Base-by-base conservation (phyloP, 2,797 vertebrate genomes). In the Aotus griseimembra region DNA sequence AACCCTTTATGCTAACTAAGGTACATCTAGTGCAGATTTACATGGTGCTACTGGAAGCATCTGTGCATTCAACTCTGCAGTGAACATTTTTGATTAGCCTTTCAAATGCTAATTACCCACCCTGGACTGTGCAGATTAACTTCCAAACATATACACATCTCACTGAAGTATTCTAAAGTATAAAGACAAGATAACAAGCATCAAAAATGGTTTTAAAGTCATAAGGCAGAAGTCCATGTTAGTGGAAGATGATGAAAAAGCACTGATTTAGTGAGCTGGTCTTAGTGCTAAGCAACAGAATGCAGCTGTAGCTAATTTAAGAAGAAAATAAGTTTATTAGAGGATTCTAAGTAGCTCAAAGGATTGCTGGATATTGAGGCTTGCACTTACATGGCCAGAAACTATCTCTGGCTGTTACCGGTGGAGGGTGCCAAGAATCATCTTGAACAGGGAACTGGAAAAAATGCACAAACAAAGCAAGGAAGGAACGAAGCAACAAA, bases 101-200 rank as follows among this genome's bases (percentile, higher is more conserved):
- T 97, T 97, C 94, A 90, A 94, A 96, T 94, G 89, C 70, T 92
- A 96, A 96, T 95, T 55, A 96, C 12, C 13, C 50, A 83, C 33
- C 19, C 44, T 64, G 7, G 50, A 92, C 19, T 76, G 20, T 79
- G 48, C 64, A 97, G 44, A 93, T 90, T 88, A 91, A 82, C 33
- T 58, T 89, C 90, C 72, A 96, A 94, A 84, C 17, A 44, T 44
- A 92, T 26, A 81, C 70, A 87, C 36, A 44, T 73, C 75, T 88
- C 73, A 89, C 24, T 55, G 64, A 95, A 97, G 81, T 96, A 91
- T 72, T 90, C 41, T 91, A 28, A 92, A 92, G 9, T 94, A 85
- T 52, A 82, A 41, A 20, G 36, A 92, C 55, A 93, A 82, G 73
- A 90, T 85, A 94, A 81, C 15, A 83, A 94, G 52, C 79, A 80